Evolutionary conservation across 1,140 invertebrate species (phyloP), one percentile per base, ranked within the genome.

Genomic region (Scaptomyza graminum): DNA sequence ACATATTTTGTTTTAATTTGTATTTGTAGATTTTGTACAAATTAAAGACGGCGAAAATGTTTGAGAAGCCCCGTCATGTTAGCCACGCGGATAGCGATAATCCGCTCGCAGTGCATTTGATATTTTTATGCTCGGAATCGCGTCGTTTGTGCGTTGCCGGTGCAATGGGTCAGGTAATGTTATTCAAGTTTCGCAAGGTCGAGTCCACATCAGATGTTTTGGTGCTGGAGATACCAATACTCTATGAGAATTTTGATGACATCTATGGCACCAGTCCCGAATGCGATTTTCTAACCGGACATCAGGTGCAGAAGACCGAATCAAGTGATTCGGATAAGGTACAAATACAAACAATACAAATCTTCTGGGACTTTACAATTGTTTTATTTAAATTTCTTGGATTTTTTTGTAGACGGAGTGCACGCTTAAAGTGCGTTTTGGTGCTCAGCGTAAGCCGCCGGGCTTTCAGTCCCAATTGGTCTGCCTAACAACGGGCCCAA

Each of bases 401-500:
- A 3, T 3, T 3, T 25, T 7, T 31, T 22, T 13, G 3, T 34
- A 93, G 93, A 75, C 90, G 92, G 79, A 93, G 94, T 47, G 85
- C 72, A 75, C 91, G 56, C 92, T 97, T 18, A 95, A 95, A 92
- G 96, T 97, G 16, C 95, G 95, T 88, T 92, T 93, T 37, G 97
- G 97, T 34, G 92, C 94, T 49, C 94, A 96, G 81, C 96, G 96
- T 80, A 96, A 97, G 91, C 94, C 96, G 25, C 93, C 97, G 15
- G 98, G 98, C 67, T 99, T 98, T 94, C 98, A 99, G 93, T 96
- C 98, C 6, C 96, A 98, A 80, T 93, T 99, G 51, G 96, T 99
- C 74, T 99, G 98, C 93, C 93, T 99, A 72, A 96, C 97, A 50
- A 95, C 95, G 18, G 96, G 96, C 92, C 93, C 94, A 57, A 96